Evolutionary conservation across 2,113 vertebrate genomes (phyloP).

Genomic region (Neodon shergylaensis): DNA sequence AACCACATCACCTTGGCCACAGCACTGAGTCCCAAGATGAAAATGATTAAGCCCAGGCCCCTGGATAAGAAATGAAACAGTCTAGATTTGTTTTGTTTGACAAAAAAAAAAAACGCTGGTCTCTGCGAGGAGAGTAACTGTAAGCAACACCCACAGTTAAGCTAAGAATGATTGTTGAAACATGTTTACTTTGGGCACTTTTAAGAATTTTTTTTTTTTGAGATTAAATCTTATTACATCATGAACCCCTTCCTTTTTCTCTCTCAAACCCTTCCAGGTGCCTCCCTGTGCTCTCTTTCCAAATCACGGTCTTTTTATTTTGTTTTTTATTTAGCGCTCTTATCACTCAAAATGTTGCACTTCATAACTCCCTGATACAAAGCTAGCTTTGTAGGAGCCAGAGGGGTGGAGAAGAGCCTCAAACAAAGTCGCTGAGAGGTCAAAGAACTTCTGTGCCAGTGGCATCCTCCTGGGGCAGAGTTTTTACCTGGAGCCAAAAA

Average conservation of each 20-base stretch:
- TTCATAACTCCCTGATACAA: neutral
- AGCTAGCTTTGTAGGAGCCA: neutral
- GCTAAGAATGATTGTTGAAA: neutral
- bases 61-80: slow-evolving; percentile 40
- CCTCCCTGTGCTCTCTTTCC: neutral
- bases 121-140: neutral
- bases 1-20: slow-evolving; percentile 47
- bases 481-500: slow-evolving; percentile 26
- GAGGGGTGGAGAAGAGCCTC: neutral
- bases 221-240: neutral
- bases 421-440: neutral
- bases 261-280: neutral
- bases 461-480: neutral
- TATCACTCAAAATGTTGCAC: neutral
- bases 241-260: neutral
- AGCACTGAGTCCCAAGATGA: slow-evolving; percentile 2
- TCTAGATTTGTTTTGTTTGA: slow-evolving; percentile 20
- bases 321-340: neutral
- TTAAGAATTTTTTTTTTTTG: neutral
- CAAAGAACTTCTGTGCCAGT: neutral
- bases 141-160: neutral
- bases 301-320: neutral
- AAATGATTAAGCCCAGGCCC: slow-evolving; percentile 36
- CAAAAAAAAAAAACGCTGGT: neutral
- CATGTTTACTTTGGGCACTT: neutral